Base-by-base conservation (phyloP, 2,888 invertebrate species). In the Hipparchia sbordonii region DNA sequence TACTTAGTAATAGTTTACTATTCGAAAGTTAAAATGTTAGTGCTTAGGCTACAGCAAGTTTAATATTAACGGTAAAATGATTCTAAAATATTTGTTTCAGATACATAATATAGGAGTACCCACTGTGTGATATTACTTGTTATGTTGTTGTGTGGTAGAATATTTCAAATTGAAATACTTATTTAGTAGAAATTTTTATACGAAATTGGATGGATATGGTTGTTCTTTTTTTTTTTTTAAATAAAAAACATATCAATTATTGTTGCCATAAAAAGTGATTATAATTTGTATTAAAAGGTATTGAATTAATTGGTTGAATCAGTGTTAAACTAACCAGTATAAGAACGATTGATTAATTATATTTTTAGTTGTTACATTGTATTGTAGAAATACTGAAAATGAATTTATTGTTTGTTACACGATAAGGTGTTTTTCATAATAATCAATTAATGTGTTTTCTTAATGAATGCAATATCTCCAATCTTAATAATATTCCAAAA, bases 111-210 rank as follows among this genome's bases (percentile, higher is more conserved):
- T 62, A 63, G 48, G 48, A 10, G 48, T 63, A 10, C 48, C 23
- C 23, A 6, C 48, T 63, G 62, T 56, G 56, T 56, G 23, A 63
- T 63, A 63, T 63, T 48, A 48, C 46, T 63, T 62, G 62, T 62
- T 63, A 63, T 51, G 62, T 13, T 62, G 62, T 62, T 63, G 48
- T 63, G 63, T 63, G 63, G 63, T 63, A 63, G 63, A 63, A 48
- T 23, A 57, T 63, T 62, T 62, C 62, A 63, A 63, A 63, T 63
- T 13, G 63, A 63, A 51, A 63, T 57, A 57, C 23, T 7, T 63
- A 57, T 57, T 7, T 63, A 63, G 48, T 63, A 63, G 48, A 48
- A 63, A 23, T 60, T 59, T 60, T 60, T 68, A 51, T 59, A 51
- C 60, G 59, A 51, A 60, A 13, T 48, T 8, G 57, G 23, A 23